Evolutionary conservation across 2,888 invertebrate genomes (phyloP).

Genomic region (Pristionchus arcanus): DNA sequence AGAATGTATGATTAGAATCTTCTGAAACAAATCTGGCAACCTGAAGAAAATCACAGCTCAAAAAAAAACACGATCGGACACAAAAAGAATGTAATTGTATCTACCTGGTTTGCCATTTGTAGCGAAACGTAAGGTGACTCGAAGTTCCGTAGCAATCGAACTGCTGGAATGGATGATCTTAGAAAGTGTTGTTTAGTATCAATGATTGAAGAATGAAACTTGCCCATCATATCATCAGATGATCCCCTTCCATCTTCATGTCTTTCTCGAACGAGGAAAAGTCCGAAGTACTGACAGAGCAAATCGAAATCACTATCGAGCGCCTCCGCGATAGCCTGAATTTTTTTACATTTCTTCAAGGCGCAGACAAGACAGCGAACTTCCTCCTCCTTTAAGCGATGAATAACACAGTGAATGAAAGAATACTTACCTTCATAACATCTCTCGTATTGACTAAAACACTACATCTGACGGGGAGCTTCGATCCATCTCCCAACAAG

Average conservation of each 20-base stretch:
- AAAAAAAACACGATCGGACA: too few relatives aligned
- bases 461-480: slow-evolving; percentile 11
- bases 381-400: too few relatives aligned
- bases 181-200: neutral
- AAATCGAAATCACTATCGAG: slow-evolving; percentile 63
- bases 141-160: slow-evolving; percentile 94
- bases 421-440: slow-evolving; percentile 52
- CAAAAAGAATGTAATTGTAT: slow-evolving; percentile 35
- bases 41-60: neutral
- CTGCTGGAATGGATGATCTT: slow-evolving; percentile 82
- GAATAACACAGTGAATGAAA: neutral
- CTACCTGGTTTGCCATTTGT: slow-evolving; percentile 71
- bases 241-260: slow-evolving; percentile 17
- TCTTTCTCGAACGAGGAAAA: slow-evolving; percentile 85
- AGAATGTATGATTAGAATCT: neutral
- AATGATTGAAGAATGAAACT: neutral
- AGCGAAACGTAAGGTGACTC: slow-evolving; percentile 96
- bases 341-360: too few relatives aligned
- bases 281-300: slow-evolving; percentile 86
- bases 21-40: too few relatives aligned
- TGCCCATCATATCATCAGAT: slow-evolving; percentile 55
- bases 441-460: slow-evolving; percentile 53
- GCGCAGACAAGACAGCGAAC: too few relatives aligned
- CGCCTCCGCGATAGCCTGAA: slow-evolving; percentile 60
- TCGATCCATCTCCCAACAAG: slow-evolving; percentile 63